phyloP scores from a whole-genome alignment of 2,888 invertebrate species.

The Crioceris asparagi region DNA sequence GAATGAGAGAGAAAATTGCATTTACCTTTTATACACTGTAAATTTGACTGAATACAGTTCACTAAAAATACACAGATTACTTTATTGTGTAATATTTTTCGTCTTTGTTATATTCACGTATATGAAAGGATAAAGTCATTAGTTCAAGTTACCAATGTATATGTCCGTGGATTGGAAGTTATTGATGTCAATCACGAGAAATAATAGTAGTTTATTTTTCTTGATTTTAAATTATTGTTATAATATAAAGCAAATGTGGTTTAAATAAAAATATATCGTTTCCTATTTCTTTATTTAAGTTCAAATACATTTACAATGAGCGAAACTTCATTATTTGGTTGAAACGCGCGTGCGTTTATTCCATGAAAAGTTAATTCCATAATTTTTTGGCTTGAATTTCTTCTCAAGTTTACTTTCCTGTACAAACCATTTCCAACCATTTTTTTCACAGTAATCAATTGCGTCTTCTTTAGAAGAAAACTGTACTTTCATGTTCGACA shows the following conservation, averaged over 20 bases:
- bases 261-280: constrained; percentile 28
- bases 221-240: constrained; percentile 31
- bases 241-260: constrained; percentile 32
- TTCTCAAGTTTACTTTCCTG: constrained; percentile 64
- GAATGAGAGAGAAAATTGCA: constrained; percentile 17
- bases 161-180: constrained; percentile 21
- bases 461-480: constrained; percentile 80
- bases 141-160: constrained; percentile 26
- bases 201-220: constrained; percentile 29
- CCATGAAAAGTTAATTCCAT: constrained; percentile 94
- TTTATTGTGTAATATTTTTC: constrained; percentile 13
- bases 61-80: no score
- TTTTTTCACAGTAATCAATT: constrained; percentile 82
- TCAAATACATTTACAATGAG: neutral
- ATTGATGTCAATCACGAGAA: constrained; percentile 24
- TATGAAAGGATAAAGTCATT: no score
- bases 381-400: constrained; percentile 73
- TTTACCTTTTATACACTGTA: constrained; percentile 6
- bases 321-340: constrained; percentile 60
- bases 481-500: constrained; percentile 80
- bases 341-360: constrained; percentile 88
- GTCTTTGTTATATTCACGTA: constrained; percentile 6
- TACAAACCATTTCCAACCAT: constrained; percentile 86
- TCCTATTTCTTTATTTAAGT: constrained; percentile 10
- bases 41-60: constrained; percentile 6